These are phyloP conservation scores for Ichneumon xanthorius DNA, from an alignment of 2,888 invertebrate species.

Conservation along the genomic window DNA sequence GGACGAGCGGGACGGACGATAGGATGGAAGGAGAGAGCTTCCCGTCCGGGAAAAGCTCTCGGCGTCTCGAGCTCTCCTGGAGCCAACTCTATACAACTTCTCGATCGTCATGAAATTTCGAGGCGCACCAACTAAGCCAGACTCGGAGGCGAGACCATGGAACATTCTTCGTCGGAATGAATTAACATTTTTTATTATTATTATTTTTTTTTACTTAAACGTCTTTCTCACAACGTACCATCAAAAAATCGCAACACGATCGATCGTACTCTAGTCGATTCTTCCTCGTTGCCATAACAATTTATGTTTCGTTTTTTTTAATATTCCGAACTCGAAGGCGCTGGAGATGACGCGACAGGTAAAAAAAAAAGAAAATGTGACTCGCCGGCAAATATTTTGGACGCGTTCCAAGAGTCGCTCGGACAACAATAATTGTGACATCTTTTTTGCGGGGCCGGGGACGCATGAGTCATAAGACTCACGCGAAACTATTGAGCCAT, in stretches of 20 bases:
- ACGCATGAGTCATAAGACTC: constrained; percentile 7
- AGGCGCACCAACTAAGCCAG: not conserved
- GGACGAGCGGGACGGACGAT: constrained; percentile 41
- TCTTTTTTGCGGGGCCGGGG: not conserved
- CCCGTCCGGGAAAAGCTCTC: constrained; percentile 53
- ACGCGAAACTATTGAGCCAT: constrained; percentile 44
- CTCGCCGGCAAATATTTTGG: constrained; percentile 41
- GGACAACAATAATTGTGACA: constrained; percentile 38
- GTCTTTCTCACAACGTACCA: not conserved
- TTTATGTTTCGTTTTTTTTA: not conserved
- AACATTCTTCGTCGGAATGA: constrained; percentile 2
- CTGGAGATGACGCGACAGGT: not conserved
- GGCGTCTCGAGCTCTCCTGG: constrained; percentile 36
- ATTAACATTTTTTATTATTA: not conserved
- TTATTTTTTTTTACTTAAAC: not conserved
- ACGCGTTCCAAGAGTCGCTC: constrained; percentile 36
- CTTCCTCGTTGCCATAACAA: not conserved
- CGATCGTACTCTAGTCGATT: not conserved
- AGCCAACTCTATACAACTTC: constrained; percentile 6
- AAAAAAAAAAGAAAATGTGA: constrained; percentile 9
- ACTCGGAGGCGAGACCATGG: not conserved
- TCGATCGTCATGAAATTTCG: constrained; percentile 6
- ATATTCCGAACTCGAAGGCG: not conserved
- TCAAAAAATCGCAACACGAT: not conserved
- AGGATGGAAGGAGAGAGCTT: constrained; percentile 37